Percentiles rank a stretch among this genome's conserved stretches.
Evolutionary conservation across 1,140 invertebrate species (phyloP).

Genomic region (Meloidogyne chitwoodi): DNA sequence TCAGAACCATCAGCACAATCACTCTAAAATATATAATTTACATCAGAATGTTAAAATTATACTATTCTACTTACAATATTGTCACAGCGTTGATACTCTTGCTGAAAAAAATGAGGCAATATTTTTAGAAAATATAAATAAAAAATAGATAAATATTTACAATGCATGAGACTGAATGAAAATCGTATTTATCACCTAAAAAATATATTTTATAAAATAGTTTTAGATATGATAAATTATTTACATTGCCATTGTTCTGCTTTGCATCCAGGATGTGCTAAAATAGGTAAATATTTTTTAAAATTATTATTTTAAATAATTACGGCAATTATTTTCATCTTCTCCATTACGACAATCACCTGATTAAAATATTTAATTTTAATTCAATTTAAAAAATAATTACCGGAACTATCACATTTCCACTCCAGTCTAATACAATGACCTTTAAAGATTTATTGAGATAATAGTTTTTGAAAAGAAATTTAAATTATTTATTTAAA

Average conservation of each 20-base stretch:
- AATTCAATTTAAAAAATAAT: neutral
- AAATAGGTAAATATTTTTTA: constrained; percentile 16
- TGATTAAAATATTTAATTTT: no score
- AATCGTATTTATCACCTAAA: constrained; percentile 28
- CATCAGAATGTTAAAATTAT: no score
- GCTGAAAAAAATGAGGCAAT: constrained; percentile 1
- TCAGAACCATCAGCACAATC: constrained; percentile 90
- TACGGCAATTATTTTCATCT: constrained; percentile 56
- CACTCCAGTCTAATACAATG: constrained; percentile 66
- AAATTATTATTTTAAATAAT: constrained; percentile 9
- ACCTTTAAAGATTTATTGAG: constrained; percentile 58
- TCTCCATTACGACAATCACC: constrained; percentile 52
- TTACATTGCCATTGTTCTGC: constrained; percentile 59
- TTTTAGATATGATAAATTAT: constrained; percentile 27
- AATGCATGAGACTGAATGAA: constrained; percentile 69
- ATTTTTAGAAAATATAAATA: neutral
- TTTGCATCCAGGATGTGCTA: constrained; percentile 59
- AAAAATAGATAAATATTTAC: neutral
- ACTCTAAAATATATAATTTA: neutral
- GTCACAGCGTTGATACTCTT: constrained; percentile 73
- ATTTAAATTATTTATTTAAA: neutral
- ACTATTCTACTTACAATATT: constrained; percentile 69
- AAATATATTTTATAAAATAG: neutral
- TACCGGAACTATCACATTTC: constrained; percentile 68
- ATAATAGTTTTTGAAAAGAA: constrained; percentile 61